A percentile compares a stretch with the other conserved stretches of the same genome.
phyloP scores from a whole-genome alignment of 2,888 invertebrate genomes.

The Malthinus seriepunctatus region DNA sequence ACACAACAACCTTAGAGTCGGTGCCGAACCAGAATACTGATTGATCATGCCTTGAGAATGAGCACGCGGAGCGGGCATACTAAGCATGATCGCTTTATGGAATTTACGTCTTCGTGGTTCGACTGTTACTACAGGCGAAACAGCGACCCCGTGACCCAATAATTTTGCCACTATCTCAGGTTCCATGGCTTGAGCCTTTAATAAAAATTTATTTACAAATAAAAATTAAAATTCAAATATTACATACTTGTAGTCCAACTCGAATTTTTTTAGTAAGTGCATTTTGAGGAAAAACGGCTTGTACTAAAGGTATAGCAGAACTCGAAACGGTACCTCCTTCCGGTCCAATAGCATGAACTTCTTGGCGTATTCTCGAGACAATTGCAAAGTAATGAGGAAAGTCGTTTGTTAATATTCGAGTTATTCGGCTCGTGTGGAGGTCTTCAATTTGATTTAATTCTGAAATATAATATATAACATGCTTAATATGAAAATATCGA shows the following conservation, averaged over 20 bases:
- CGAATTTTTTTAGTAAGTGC: constrained; percentile 99
- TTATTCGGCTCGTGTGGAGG: constrained; percentile 85
- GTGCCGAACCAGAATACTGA: constrained; percentile 77
- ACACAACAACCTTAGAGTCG: constrained; percentile 88
- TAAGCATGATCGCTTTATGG: constrained; percentile 97
- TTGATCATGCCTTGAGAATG: constrained; percentile 75
- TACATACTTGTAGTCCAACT: constrained; percentile 88
- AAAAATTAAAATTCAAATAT: neutral
- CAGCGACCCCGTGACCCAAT: constrained; percentile 94
- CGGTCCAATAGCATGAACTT: constrained; percentile 95
- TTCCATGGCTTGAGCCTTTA: constrained; percentile 88
- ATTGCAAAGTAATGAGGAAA: constrained; percentile 99
- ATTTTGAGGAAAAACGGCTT: constrained; percentile 86
- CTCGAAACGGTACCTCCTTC: constrained; percentile 97
- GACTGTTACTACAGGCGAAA: constrained; percentile 97
- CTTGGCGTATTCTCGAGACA: constrained; percentile 92
- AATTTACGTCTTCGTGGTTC: constrained; percentile 97
- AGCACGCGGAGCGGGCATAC: constrained; percentile 83
- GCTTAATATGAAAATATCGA: neutral
- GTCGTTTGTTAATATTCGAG: constrained; percentile 92
- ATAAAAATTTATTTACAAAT: constrained; percentile 20
- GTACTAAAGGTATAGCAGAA: constrained; percentile 86
- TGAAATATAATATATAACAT: constrained; percentile 45
- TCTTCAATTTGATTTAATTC: constrained; percentile 80
- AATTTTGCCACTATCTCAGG: constrained; percentile 82